Evolutionary conservation across 2,888 invertebrate genomes (phyloP), one percentile per base, ranked within the genome.

Genomic region (Timema cristinae): DNA sequence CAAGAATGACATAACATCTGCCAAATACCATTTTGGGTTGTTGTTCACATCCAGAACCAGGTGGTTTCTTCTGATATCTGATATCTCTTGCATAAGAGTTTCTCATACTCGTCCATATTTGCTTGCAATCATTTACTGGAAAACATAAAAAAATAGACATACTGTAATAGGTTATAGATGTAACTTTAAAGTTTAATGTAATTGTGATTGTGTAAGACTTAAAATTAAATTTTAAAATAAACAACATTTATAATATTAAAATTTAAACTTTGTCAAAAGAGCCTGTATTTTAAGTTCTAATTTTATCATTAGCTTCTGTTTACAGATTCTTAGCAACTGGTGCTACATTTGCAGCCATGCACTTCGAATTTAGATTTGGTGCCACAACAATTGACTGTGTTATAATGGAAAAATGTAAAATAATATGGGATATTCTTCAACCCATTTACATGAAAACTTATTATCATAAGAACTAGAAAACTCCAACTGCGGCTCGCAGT

Each of bases 271-370:
- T n/a, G 13, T 16, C 15, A 7, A 7, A n/a, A 59, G 15, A 59
- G 7, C 32, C 13, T 8, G 6, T n/a, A 54, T 13, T 54, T 13
- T 8, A 54, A 54, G 13, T 15, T n/a, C 54, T 54, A 8, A 54
- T n/a, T n/a, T 54, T 54, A 0, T n/a, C 15, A 8, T 16, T 59
- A 16, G 10, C 8, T 59, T 7, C 32, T n/a, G 15, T 59, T 9
- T 59, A 8, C 9, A 59, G 59, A 59, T 59, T 59, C 32, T 32
- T 59, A 59, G 10, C 59, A 16, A 59, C 59, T 59, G 59, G 15
- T 16, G 15, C 59, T n/a, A 16, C 59, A 59, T 59, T 59, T 59
- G 5, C 59, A 16, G 15, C 6, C 59, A 6, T 13, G 9, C 54
- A 52, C n/a, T 52, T 13, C n/a, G 54, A 52, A 52, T 52, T 52